Evolutionary conservation across 1,140 invertebrate species (phyloP).

Genomic region (Drosophila nigrodunni): DNA sequence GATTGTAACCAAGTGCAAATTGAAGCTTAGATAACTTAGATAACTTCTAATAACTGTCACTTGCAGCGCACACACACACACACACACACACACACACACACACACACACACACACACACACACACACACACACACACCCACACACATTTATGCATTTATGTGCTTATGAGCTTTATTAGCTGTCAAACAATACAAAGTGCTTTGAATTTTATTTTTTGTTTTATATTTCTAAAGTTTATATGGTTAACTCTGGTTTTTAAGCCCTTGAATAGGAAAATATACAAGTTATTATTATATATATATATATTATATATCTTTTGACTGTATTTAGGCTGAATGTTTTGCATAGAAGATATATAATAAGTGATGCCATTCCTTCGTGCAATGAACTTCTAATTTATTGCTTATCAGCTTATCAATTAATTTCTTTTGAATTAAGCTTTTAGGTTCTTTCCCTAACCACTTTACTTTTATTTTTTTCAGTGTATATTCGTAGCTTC

Average conservation of each 20-base stretch:
- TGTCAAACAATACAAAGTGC: neutral
- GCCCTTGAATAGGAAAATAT: too few species aligned
- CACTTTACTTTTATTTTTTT: neutral
- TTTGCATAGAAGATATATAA: too few species aligned
- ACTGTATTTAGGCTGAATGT: too few species aligned
- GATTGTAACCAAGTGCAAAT: constrained; percentile 52
- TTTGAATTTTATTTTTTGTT: too few species aligned
- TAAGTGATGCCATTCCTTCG: too few species aligned
- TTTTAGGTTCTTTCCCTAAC: neutral
- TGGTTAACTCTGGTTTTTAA: too few species aligned
- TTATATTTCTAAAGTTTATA: too few species aligned
- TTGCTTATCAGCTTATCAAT: neutral
- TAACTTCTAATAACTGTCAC: constrained; percentile 49
- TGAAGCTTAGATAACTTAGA: constrained; percentile 45
- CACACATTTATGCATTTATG: neutral
- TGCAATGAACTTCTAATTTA: too few species aligned
- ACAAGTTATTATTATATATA: too few species aligned
- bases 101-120: neutral
- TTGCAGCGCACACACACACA: constrained; percentile 5
- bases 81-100: constrained; percentile 2
- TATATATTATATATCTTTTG: too few species aligned
- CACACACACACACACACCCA: constrained; percentile 1
- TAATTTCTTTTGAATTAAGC: neutral
- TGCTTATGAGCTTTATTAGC: constrained; percentile 1
- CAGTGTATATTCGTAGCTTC: neutral